phyloP scores from a whole-genome alignment of 2,888 invertebrate species.

The Platycheirus rosarum region DNA sequence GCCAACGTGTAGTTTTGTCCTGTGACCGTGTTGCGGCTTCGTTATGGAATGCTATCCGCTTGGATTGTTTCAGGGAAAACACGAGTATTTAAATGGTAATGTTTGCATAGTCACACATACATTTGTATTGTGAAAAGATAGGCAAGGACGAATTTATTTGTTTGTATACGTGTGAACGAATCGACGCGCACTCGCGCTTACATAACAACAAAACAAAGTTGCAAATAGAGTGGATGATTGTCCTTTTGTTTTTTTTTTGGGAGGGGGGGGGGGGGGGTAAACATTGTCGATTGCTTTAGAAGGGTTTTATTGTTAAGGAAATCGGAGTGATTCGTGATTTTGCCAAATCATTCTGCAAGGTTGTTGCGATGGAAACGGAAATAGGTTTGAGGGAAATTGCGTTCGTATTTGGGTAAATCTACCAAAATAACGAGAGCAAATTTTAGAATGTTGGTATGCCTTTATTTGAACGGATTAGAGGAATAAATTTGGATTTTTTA shows the following conservation, averaged over 20 bases:
- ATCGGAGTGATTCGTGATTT: constrained; percentile 7
- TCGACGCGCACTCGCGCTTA: background rate
- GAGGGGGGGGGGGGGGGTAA: background rate
- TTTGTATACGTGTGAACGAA: background rate
- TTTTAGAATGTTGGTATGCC: too few species aligned
- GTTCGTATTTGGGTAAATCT: too few species aligned
- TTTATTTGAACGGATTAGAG: too few species aligned
- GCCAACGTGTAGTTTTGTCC: constrained; percentile 9
- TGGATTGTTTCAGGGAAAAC: constrained; percentile 28
- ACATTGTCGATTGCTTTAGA: constrained; percentile 18
- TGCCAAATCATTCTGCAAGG: background rate
- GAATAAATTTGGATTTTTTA: too few species aligned
- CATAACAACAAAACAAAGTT: constrained; percentile 6
- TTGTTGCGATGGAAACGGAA: background rate
- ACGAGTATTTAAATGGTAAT: constrained; percentile 28
- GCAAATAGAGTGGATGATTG: constrained; percentile 32
- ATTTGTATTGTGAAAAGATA: background rate
- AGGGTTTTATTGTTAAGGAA: constrained; percentile 9
- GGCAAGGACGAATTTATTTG: constrained; percentile 9
- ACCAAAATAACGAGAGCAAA: too few species aligned
- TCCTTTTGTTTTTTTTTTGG: constrained; percentile 23
- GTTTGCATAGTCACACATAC: constrained; percentile 40
- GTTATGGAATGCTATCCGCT: constrained; percentile 31
- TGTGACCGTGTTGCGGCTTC: constrained; percentile 37
- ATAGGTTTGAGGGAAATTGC: too few species aligned